Conservation (phyloP, 2,113 vertebrate species). For the Megaleporinus macrocephalus region DNA sequence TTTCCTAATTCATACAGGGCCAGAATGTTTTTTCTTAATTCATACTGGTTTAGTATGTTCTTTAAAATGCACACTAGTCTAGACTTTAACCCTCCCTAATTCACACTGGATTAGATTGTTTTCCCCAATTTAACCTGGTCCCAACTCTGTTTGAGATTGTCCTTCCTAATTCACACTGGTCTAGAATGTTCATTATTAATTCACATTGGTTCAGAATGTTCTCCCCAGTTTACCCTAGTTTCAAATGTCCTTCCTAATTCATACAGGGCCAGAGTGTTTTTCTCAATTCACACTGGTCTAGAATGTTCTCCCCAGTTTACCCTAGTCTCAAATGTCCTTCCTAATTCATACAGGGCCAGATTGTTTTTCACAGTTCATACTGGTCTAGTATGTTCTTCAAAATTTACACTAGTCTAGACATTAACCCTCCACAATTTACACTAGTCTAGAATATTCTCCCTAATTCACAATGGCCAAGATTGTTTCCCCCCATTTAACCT, state of each 20-base stretch:
- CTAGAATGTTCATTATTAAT: no score
- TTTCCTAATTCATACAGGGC: no score
- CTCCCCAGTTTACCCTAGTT: neutral
- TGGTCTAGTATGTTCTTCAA: neutral
- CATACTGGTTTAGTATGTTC: no score
- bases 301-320: neutral
- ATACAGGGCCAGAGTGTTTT: no score
- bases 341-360: neutral
- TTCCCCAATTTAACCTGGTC: no score
- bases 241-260: neutral
- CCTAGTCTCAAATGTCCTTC: neutral
- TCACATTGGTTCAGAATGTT: neutral
- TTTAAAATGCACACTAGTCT: no score
- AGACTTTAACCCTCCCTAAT: no score
- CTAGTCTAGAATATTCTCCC: neutral
- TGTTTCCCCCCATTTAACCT: no score
- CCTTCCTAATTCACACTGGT: no score
- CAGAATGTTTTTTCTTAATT: no score
- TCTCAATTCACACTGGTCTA: neutral
- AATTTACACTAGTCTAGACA: neutral
- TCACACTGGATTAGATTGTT: no score
- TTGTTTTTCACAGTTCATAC: neutral
- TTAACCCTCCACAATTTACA: neutral
- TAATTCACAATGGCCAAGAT: neutral
- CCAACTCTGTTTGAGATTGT: no score